Base-by-base conservation (phyloP, 30 jellyfish, hydroid and myxozoan genomes). In the Nemopilema nomurai region DNA sequence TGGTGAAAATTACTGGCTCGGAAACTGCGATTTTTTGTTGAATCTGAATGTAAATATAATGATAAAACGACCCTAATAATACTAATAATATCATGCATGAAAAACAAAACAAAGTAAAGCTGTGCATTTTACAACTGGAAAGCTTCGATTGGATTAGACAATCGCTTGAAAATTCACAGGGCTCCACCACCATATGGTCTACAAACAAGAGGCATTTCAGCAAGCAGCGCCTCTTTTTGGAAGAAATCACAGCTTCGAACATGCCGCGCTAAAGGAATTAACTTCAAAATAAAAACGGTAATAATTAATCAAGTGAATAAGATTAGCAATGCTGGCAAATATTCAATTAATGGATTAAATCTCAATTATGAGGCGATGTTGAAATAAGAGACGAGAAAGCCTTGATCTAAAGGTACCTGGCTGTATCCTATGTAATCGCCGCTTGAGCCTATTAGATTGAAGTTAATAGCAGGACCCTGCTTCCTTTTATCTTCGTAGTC, bases 401-500 rank as follows among this genome's bases (percentile, higher is more conserved):
- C 57, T 41, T 6, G 57, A 6, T 3, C 9, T 41, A 3, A 22
- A 22, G 31, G 21, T 85, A 85, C 94, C 89, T 85, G 88, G 29
- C 84, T 85, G 28, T 85, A 85, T 8, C 94, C 94, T 9, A 71
- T 57, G 64, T 62, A 75, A 6, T 51, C 84, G 22, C 89, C 84
- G 30, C 33, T 50, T 16, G 33, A 41, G 21, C 68, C 49, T n/a
- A 75, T 22, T 19, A 85, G 26, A 67, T 85, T 85, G 82, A 85
- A 85, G 50, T 74, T 76, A 71, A 85, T 76, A 30, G 75, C 57
- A 41, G 94, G 89, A 16, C 89, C 94, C 30, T 85, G 94, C 20
- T 23, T 75, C 25, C 27, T 32, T 24, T 22, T 52, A 27, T 75
- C 70, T 17, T 64, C 84, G 53, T 30, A 85, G 28, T 75, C 77